Base-by-base conservation (phyloP, 2,888 invertebrate species). In the Rhimphoctona megacephalus region DNA sequence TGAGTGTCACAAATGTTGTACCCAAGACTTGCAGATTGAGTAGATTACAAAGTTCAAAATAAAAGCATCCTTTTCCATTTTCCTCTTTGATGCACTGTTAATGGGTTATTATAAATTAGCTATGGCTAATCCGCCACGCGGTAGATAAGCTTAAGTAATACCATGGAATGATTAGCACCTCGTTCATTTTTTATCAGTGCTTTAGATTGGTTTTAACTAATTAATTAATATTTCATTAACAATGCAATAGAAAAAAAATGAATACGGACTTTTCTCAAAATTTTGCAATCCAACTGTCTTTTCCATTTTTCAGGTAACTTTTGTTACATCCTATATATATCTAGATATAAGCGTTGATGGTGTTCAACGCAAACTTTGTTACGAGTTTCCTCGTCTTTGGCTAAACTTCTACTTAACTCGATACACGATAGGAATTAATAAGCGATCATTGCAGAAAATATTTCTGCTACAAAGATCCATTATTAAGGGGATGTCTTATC, bases 351-450 rank as follows among this genome's bases (percentile, higher is more conserved):
- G 80, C 52, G 80, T 64, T 72, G 80, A 80, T 76, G 52, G 49
- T 39, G 49, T 49, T 80, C 30, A 39, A 54, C 43, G 14, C 36
- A 43, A 25, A 33, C 64, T 54, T n/a, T 36, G 22, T 70, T 64
- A 11, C 11, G 57, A 43, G 36, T 49, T 46, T 77, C 22, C 72
- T 77, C 36, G 77, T 79, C 66, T 73, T 57, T 74, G 17, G 49
- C 81, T 17, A 64, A 81, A 66, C 73, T 73, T 80, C 43, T 43
- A 43, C 77, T 36, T 52, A 36, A 36, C 66, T 49, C 6, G 78
- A 83, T 49, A 64, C 49, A 39, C 25, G 66, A 66, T 66, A 79
- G 25, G 61, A 52, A 61, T 54, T 67, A 61, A 83, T 83, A 83
- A 67, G 22, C 46, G 25, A 52, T 17, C 67, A 33, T 72, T 49